Base-by-base conservation (phyloP, 2,888 invertebrate genomes). In the Enchytraeus crypticus region DNA sequence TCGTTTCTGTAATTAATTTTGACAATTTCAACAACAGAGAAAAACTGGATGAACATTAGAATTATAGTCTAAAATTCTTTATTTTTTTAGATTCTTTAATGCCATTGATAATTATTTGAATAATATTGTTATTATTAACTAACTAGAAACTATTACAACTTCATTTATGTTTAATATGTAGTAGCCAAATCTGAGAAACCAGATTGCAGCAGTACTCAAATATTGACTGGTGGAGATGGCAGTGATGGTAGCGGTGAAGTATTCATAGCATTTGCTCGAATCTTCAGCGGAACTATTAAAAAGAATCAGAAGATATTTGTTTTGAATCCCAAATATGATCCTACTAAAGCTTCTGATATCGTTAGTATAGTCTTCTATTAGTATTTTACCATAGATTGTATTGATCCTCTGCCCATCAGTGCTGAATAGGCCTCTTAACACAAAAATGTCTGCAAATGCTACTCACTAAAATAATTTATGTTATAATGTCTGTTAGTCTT, bases 241-340 rank as follows among this genome's bases (percentile, higher is more conserved):
- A 18, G 23, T 46, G 11, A 43, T 11, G 23, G 43, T 18, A 14
- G 11, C 18, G 59, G 49, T 60, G 56, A 61, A 64, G 85, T 85
- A 47, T 88, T 95, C 74, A 83, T 97, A 66, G 96, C 92, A 0
- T 91, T 97, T 81, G 92, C 92, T 23, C 84, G 96, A 73, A 84
- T 97, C 38, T 96, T 90, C 77, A 92, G 92, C 77, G 96, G 97
- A 2, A 87, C 84, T 58, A 77, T 96, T 38, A 85, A 78, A 67
- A 83, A 82, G 70, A 92, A 91, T 5, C 85, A 87, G 72, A 85
- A 85, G 72, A 80, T 96, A 4, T 93, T 85, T 79, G 88, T 91
- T 23, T 80, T 96, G 29, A 87, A 89, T 18, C 90, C 92, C 1
- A 90, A 91, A 78, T 91, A 95, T 78, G 86, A 91, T 79, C 92